These are phyloP conservation scores for Boulengeromyrus knoepffleri DNA, from an alignment of 2,113 vertebrate genomes.

Conservation along the genomic window DNA sequence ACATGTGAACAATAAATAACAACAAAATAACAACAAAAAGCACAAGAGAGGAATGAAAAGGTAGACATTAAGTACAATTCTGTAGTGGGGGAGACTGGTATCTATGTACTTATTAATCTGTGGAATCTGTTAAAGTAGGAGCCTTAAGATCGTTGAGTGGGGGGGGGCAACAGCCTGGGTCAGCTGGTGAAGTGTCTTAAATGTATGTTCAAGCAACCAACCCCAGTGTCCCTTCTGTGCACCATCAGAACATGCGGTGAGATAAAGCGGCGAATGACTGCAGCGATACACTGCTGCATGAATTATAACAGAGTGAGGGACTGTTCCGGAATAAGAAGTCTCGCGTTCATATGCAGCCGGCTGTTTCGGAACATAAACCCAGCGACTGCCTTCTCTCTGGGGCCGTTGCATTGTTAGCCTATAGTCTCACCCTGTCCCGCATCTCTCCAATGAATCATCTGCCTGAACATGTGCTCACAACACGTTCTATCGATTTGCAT, in stretches of 20 bases:
- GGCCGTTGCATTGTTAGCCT: constrained; percentile 6
- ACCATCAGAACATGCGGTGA: not conserved
- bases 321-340: not conserved
- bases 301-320: not conserved
- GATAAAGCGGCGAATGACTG: not conserved
- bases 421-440: constrained; percentile 8
- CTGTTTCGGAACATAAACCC: not conserved
- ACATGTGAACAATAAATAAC: not conserved
- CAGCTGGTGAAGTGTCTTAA: not conserved
- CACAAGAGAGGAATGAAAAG: not conserved
- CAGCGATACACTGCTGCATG: not conserved
- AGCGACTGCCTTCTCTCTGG: not conserved
- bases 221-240: not conserved
- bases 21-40: not conserved
- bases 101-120: not conserved
- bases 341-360: not conserved
- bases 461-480: constrained; percentile 49
- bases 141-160: not conserved
- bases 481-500: constrained; percentile 53
- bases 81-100: not conserved
- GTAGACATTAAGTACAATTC: not conserved
- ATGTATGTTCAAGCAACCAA: not conserved
- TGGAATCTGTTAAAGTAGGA: too few relatives aligned
- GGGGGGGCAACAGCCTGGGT: not conserved
- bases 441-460: constrained; percentile 34